Evolutionary conservation across 1,140 invertebrate species (phyloP).

Genomic region (Tetraneura akinire): DNA sequence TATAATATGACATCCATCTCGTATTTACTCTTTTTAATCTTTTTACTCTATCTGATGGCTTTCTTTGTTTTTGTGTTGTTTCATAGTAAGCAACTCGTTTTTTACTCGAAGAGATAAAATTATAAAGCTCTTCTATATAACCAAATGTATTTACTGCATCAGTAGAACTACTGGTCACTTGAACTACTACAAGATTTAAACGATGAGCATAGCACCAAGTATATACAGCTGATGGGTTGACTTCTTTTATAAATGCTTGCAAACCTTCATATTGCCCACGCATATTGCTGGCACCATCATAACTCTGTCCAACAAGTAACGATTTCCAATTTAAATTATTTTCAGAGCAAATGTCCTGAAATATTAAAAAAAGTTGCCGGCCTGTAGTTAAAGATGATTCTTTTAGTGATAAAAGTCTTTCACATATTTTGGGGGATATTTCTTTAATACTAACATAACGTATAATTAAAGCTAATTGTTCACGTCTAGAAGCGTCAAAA

Average conservation of each 20-base stretch:
- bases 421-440: not conserved
- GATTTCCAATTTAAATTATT: slow-evolving; percentile 19
- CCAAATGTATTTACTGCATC: not conserved
- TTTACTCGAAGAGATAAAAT: not conserved
- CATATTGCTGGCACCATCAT: slow-evolving; percentile 2
- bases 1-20: too few relatives aligned
- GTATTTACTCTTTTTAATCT: too few relatives aligned
- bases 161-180: too few relatives aligned
- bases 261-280: not conserved
- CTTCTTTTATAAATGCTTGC: not conserved
- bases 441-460: not conserved
- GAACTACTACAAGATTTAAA: not conserved
- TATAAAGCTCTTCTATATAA: not conserved
- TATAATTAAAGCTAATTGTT: slow-evolving; percentile 8
- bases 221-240: not conserved
- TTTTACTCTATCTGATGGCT: too few relatives aligned
- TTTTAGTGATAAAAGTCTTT: slow-evolving; percentile 5
- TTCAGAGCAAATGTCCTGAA: not conserved
- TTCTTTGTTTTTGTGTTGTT: too few relatives aligned
- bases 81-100: too few relatives aligned
- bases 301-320: not conserved
- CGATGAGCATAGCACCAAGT: not conserved
- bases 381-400: slow-evolving; percentile 1
- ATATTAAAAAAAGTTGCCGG: not conserved
- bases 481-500: not conserved